These are phyloP conservation scores for Heliconius sara DNA, from an alignment of 2,888 invertebrate genomes.

Conservation along the genomic window DNA sequence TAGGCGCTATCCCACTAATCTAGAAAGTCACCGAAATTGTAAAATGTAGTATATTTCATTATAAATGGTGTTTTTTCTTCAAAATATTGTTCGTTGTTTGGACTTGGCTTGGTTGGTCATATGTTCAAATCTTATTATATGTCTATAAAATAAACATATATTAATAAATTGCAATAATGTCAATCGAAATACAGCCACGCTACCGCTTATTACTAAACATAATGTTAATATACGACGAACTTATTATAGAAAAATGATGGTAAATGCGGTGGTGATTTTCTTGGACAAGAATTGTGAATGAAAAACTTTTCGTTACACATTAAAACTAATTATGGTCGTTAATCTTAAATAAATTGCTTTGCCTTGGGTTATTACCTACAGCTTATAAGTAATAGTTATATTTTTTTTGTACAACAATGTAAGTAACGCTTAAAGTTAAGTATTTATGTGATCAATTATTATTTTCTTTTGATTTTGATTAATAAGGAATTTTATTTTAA, in stretches of 20 bases:
- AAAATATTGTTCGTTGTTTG: not conserved
- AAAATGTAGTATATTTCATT: not conserved
- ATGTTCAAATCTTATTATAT: not conserved
- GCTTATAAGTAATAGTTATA: conserved; percentile 6
- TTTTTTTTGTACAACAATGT: not conserved
- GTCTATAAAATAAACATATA: too few relatives aligned
- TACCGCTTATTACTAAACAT: conserved; percentile 36
- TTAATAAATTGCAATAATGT: not conserved
- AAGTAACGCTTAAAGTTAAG: not conserved
- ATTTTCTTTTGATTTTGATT: not conserved
- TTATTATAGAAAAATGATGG: conserved; percentile 49
- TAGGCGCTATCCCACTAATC: too few relatives aligned
- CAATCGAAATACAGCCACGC: conserved; percentile 13
- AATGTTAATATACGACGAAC: conserved; percentile 36
- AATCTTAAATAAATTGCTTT: conserved; percentile 30
- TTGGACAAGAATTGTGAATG: conserved; percentile 45
- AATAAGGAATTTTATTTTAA: not conserved
- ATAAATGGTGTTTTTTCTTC: not conserved
- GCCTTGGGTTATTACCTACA: conserved; percentile 6
- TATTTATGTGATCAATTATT: conserved; percentile 12
- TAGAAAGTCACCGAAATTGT: not conserved
- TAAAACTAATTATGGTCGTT: conserved; percentile 29
- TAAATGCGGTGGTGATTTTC: conserved; percentile 50
- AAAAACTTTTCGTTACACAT: conserved; percentile 34
- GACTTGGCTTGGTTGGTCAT: not conserved